These are phyloP conservation scores for Coleophora deauratella DNA, from an alignment of 2,888 invertebrate species.

Conservation along the genomic window DNA sequence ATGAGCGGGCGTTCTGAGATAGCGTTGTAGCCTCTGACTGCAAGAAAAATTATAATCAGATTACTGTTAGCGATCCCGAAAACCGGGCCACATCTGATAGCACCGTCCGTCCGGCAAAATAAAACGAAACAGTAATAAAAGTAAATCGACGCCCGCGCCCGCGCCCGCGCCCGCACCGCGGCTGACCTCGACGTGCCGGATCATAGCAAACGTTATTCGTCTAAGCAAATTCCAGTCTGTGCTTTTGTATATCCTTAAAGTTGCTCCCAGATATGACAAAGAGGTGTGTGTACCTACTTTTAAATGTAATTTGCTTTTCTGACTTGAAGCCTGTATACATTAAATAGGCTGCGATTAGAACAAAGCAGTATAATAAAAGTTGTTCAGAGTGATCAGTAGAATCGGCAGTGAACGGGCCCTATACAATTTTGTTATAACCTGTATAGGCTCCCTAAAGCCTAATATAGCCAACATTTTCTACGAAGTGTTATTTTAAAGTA, in stretches of 20 bases:
- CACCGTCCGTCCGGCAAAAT: constrained; percentile 30
- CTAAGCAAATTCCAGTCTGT: constrained; percentile 68
- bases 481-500: too few relatives aligned
- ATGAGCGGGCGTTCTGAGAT: constrained; percentile 45
- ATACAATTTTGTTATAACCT: too few relatives aligned
- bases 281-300: too few relatives aligned
- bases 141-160: constrained; percentile 63
- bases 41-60: constrained; percentile 69
- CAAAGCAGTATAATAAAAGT: too few relatives aligned
- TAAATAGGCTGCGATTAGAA: too few relatives aligned
- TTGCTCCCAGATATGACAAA: too few relatives aligned
- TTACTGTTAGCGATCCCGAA: constrained; percentile 66
- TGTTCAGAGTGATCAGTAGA: too few relatives aligned
- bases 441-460: too few relatives aligned
- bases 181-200: constrained; percentile 53
- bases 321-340: too few relatives aligned
- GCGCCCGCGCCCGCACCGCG: constrained; percentile 43
- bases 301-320: too few relatives aligned
- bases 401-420: too few relatives aligned
- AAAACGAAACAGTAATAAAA: constrained; percentile 71
- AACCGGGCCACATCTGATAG: constrained; percentile 61
- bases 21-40: constrained; percentile 44
- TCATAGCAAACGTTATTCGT: constrained; percentile 71
- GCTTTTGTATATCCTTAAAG: constrained; percentile 53
- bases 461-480: constrained; percentile 20